These are phyloP conservation scores for Dicrurus megarhynchus DNA, from an alignment of 2,113 vertebrate species.

Conservation along the genomic window DNA sequence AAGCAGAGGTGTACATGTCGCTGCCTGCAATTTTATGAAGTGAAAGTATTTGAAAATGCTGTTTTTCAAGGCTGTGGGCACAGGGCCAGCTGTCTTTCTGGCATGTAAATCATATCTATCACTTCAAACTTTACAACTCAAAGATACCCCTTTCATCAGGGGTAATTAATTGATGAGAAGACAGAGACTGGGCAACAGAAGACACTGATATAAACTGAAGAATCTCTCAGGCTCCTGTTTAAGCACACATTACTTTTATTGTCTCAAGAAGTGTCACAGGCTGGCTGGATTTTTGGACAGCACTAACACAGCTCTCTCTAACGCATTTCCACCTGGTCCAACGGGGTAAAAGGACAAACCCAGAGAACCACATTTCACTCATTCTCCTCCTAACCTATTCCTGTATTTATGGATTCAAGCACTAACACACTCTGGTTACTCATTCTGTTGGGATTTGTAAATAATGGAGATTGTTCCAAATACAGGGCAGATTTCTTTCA, in stretches of 20 bases:
- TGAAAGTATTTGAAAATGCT: neutral
- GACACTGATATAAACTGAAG: neutral
- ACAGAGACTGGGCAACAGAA: neutral
- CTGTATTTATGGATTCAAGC: neutral
- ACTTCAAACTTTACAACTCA: neutral
- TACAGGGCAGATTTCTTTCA: neutral
- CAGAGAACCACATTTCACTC: neutral
- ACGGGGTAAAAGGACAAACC: neutral
- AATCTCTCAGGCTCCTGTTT: neutral
- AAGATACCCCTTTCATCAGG: neutral
- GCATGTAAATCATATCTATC: neutral
- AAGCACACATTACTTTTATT: neutral
- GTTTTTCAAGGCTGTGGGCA: neutral
- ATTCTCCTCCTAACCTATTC: neutral
- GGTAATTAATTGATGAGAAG: neutral
- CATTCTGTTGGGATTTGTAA: neutral
- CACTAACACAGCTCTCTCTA: neutral
- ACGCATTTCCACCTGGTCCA: neutral
- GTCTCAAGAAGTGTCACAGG: neutral
- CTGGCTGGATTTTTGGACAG: neutral
- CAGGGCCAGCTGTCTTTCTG: neutral
- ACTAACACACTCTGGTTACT: neutral
- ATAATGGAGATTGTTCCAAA: neutral
- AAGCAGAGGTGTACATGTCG: neutral
- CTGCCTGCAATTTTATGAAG: constrained; percentile 2